Conservation (phyloP, 2,888 invertebrate species). For the Pandemis cinnamomeana region DNA sequence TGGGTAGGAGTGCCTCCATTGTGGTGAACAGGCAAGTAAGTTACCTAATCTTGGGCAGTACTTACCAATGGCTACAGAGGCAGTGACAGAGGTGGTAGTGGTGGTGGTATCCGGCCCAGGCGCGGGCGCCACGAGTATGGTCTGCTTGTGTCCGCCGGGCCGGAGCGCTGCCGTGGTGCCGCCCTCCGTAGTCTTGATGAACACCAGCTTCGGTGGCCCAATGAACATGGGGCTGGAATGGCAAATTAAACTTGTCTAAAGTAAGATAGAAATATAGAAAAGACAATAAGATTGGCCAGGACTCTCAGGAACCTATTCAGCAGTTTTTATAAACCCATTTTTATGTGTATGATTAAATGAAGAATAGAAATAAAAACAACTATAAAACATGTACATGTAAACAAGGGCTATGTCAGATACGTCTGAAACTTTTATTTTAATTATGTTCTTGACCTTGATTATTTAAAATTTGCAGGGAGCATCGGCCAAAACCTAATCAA, state of each 20-base stretch:
- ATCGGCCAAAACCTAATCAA: neutral
- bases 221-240: slow-evolving; percentile 77
- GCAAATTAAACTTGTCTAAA: neutral
- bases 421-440: too few species aligned
- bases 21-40: too few species aligned
- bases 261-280: neutral
- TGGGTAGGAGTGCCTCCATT: neutral
- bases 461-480: slow-evolving; percentile 35
- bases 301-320: neutral
- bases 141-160: slow-evolving; percentile 72
- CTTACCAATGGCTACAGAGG: slow-evolving; percentile 47
- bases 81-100: slow-evolving; percentile 48
- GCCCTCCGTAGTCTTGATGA: slow-evolving; percentile 79
- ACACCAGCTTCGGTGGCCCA: slow-evolving; percentile 80
- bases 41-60: too few species aligned
- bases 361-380: too few species aligned
- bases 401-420: too few species aligned
- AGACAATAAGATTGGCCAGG: neutral
- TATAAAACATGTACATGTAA: too few species aligned
- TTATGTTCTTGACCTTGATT: too few species aligned
- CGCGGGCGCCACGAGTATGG: slow-evolving; percentile 74
- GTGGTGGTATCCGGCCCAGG: slow-evolving; percentile 53
- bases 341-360: too few species aligned
- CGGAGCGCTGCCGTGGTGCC: slow-evolving; percentile 69
- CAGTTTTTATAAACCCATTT: neutral